Percentiles rank a stretch among this genome's conserved stretches.
phyloP scores from a whole-genome alignment of 2,113 vertebrate species.

The Psophia crepitans region DNA sequence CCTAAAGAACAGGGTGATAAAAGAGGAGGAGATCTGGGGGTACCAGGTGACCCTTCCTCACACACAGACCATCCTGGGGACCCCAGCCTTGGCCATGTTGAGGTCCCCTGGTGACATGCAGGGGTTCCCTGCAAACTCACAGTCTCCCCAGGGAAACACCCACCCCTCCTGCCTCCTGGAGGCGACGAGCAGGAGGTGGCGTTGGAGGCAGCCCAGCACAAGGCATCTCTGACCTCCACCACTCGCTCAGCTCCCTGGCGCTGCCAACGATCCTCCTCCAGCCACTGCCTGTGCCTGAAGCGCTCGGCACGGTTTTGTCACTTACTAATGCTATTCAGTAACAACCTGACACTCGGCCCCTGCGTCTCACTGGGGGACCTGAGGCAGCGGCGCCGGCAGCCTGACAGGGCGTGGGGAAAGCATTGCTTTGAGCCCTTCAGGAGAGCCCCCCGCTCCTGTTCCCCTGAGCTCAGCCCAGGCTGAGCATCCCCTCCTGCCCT shows the following conservation, averaged over 20 bases:
- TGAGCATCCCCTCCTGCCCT: background rate
- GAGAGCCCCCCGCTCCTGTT: background rate
- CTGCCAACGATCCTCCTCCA: background rate
- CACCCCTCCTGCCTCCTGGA: background rate
- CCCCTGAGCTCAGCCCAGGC: background rate
- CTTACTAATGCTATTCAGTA: conserved; percentile 20
- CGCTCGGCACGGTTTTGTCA: background rate
- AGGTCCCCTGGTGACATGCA: background rate
- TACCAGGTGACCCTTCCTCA: background rate
- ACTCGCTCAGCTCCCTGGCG: fast-evolving
- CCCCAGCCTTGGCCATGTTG: background rate
- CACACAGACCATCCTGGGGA: background rate
- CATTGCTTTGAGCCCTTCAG: background rate
- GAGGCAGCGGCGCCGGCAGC: no score
- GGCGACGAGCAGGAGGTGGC: background rate
- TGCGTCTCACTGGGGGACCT: background rate
- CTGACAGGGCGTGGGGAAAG: fast-evolving
- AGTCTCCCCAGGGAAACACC: background rate
- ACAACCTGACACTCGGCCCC: conserved; percentile 16
- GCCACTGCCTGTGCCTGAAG: background rate
- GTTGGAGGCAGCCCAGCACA: background rate
- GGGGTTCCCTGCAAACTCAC: background rate
- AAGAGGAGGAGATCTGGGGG: background rate
- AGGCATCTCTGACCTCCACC: background rate
- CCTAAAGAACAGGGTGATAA: background rate